Base-by-base conservation (phyloP, 2,113 vertebrate species). In the Andinoacara biseriatus region DNA sequence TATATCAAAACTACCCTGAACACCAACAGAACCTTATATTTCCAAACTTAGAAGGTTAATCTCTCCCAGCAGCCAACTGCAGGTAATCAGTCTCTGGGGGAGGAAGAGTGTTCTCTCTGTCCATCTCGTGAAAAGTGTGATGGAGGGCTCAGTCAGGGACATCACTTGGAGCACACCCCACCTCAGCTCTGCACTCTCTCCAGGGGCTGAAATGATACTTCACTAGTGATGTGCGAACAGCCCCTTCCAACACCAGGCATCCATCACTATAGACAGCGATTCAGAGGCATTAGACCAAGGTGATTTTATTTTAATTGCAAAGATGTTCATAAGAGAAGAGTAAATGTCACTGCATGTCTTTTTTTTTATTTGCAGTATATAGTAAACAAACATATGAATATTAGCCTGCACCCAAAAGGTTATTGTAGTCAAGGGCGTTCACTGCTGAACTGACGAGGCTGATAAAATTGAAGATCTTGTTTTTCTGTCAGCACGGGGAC, bases 401-500 rank as follows among this genome's bases (percentile, higher is more conserved):
- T 91, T 80, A 76, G 82, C 72, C 57, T 46, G 46, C 82, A 78
- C 59, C 18, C 14, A 65, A 57, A 80, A 78, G 49, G 13, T 2
- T 80, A 86, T 76, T 78, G 78, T 35, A 46, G 77, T 92, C 88
- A 90, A 92, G 86, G 90, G 79, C 90, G 65, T 87, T 85, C 65
- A 24, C 54, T 86, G 86, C 86, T 83, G 85, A 91, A 91, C 82
- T 91, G 90, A 90, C 91, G 90, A 57, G 57, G 84, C 88, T 78
- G 87, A 93, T 93, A 89, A 92, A 90, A 90, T 33, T 67, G 84
- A 91, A 87, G 81, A 86, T 85, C 88, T 91, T 93, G 89, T 94
- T 93, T 93, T 88, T 95, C 92, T 90, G 90, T 93, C 93, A 92
- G 82, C 91, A 92, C 78, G 90, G 90, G 79, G 89, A 90, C 90